phyloP scores from a whole-genome alignment of 1,140 invertebrate species.

The Microplitis demolitor region DNA sequence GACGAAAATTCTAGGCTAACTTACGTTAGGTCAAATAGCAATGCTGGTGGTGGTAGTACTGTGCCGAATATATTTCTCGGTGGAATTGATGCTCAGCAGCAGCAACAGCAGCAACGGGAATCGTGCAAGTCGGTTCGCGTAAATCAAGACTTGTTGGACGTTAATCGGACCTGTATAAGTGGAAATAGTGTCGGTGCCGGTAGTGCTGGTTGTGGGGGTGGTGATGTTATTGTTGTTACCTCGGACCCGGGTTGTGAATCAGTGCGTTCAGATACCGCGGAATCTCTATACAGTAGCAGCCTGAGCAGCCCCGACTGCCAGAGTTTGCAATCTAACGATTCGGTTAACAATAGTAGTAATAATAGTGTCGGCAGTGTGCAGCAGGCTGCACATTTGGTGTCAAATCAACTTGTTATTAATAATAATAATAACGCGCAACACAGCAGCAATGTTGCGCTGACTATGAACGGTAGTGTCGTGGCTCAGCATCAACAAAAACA shows the following conservation, averaged over 20 bases:
- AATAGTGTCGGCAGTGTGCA: slow-evolving; percentile 46
- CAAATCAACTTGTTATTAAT: slow-evolving; percentile 6
- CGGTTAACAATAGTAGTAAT: slow-evolving; percentile 31
- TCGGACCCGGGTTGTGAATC: slow-evolving; percentile 46
- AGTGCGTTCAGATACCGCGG: slow-evolving; percentile 55
- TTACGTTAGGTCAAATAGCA: not conserved
- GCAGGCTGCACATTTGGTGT: slow-evolving; percentile 48
- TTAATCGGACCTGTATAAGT: not conserved
- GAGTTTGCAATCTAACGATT: slow-evolving; percentile 41
- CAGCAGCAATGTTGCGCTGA: slow-evolving; percentile 28
- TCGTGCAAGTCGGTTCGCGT: not conserved
- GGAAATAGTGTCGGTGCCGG: no score
- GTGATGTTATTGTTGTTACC: not conserved
- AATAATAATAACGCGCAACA: slow-evolving; percentile 9
- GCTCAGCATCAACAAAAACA: slow-evolving; percentile 35
- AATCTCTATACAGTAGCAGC: slow-evolving; percentile 56
- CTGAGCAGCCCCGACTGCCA: slow-evolving; percentile 57
- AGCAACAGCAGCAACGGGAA: slow-evolving; percentile 9
- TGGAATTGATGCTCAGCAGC: slow-evolving; percentile 6
- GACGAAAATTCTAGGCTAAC: not conserved
- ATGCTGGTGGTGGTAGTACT: not conserved
- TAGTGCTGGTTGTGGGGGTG: not conserved
- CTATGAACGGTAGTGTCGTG: slow-evolving; percentile 26
- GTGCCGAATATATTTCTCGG: not conserved
- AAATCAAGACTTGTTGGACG: slow-evolving; percentile 6